Percentiles rank a stretch among this genome's conserved stretches.
Evolutionary conservation across 2,888 invertebrate genomes (phyloP).

Genomic region (Rapana venosa): DNA sequence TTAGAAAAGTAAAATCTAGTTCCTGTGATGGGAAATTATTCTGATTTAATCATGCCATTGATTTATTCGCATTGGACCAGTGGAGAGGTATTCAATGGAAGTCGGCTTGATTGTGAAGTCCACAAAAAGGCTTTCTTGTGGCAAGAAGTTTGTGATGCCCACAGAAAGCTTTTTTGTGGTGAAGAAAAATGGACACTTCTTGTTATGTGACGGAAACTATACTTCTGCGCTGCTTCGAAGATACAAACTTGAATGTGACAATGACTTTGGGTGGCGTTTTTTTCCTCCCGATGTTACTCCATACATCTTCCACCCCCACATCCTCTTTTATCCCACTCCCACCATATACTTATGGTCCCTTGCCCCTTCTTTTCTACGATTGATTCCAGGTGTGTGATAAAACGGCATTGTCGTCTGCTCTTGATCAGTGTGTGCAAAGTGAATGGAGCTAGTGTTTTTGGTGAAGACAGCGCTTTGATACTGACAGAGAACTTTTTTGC

Average conservation of each 20-base stretch:
- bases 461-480: background rate
- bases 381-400: too few relatives aligned
- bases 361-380: too few relatives aligned
- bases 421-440: too few relatives aligned
- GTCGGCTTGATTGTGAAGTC: background rate
- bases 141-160: background rate
- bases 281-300: background rate
- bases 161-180: constrained; percentile 23
- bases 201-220: constrained; percentile 14
- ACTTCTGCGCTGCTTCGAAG: background rate
- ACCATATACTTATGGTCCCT: background rate
- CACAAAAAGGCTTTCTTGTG: constrained; percentile 17
- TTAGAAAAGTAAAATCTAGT: background rate
- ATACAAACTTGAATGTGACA: background rate
- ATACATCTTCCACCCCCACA: background rate
- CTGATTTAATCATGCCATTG: background rate
- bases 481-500: too few relatives aligned
- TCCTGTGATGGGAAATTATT: background rate
- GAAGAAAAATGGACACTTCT: constrained; percentile 8
- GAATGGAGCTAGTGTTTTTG: background rate
- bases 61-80: too few relatives aligned
- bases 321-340: background rate
- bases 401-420: too few relatives aligned
- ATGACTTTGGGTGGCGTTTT: too few relatives aligned
- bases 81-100: too few relatives aligned